Evolutionary conservation across 2,113 vertebrate species (phyloP).

Genomic region (Suricata suricatta): DNA sequence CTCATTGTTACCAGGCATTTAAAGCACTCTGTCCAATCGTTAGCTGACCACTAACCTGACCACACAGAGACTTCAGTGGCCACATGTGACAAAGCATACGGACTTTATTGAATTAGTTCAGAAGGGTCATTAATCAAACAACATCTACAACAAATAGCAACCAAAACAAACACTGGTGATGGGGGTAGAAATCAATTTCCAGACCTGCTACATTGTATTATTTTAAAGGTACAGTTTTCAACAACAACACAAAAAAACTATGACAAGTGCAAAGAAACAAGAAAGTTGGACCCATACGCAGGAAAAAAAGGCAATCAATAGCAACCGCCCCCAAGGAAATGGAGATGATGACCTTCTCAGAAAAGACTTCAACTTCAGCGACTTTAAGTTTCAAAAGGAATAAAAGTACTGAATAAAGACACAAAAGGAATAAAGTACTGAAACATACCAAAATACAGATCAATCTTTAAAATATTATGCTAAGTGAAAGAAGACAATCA

Average conservation of each 20-base stretch:
- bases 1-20: not conserved
- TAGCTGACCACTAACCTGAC: too few species aligned
- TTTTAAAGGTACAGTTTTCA: not conserved
- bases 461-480: not conserved
- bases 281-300: not conserved
- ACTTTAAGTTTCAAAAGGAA: not conserved
- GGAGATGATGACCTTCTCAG: not conserved
- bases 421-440: not conserved
- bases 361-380: not conserved
- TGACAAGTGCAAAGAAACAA: not conserved
- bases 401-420: not conserved
- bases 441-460: not conserved
- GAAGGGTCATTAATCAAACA: not conserved
- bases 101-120: not conserved
- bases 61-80: not conserved
- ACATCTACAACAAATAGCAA: not conserved
- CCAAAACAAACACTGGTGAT: not conserved
- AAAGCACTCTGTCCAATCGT: not conserved
- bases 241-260: not conserved
- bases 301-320: not conserved
- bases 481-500: not conserved
- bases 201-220: not conserved
- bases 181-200: not conserved
- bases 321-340: not conserved
- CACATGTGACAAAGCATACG: not conserved